A percentile compares a stretch with the other conserved stretches of the same genome.
Evolutionary conservation across 2,797 vertebrate genomes (phyloP).

Genomic region (Orestias chungarensis): DNA sequence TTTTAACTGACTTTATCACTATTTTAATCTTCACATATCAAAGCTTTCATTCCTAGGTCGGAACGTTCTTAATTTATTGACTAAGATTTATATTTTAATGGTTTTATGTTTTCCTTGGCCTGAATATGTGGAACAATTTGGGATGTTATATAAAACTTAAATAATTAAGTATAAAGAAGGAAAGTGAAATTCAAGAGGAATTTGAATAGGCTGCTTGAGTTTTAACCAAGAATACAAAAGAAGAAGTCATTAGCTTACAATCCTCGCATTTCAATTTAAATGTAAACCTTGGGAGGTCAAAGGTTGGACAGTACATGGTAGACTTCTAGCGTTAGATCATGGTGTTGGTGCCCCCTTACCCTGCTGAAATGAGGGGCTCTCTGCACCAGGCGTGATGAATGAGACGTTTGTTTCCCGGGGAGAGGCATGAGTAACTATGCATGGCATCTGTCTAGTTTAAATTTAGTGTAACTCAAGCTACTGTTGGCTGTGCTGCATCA

Average conservation of each 20-base stretch:
- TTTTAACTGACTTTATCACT: background rate
- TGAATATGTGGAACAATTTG: background rate
- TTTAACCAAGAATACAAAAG: conserved; percentile 6
- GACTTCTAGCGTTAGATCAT: conserved; percentile 60
- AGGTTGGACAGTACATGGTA: conserved; percentile 54
- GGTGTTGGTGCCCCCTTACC: conserved; percentile 67
- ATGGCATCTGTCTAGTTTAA: conserved; percentile 88
- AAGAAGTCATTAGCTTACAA: background rate
- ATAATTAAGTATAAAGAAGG: background rate
- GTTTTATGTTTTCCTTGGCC: background rate
- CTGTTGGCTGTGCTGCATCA: conserved; percentile 76
- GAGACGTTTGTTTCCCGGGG: conserved; percentile 81
- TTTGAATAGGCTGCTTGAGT: conserved; percentile 1
- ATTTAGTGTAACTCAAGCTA: conserved; percentile 87
- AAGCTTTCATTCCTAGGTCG: background rate
- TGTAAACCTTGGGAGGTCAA: conserved; percentile 40
- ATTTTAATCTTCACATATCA: background rate
- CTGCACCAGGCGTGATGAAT: conserved; percentile 69
- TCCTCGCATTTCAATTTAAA: conserved; percentile 33
- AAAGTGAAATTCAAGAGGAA: background rate
- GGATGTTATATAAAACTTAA: background rate
- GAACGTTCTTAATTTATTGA: background rate
- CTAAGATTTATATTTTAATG: background rate
- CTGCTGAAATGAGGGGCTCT: conserved; percentile 61
- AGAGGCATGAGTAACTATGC: conserved; percentile 83